Evolutionary conservation across 2,888 invertebrate species (phyloP), one percentile per base, ranked within the genome.

Genomic region (Chymomyza caudatula): DNA sequence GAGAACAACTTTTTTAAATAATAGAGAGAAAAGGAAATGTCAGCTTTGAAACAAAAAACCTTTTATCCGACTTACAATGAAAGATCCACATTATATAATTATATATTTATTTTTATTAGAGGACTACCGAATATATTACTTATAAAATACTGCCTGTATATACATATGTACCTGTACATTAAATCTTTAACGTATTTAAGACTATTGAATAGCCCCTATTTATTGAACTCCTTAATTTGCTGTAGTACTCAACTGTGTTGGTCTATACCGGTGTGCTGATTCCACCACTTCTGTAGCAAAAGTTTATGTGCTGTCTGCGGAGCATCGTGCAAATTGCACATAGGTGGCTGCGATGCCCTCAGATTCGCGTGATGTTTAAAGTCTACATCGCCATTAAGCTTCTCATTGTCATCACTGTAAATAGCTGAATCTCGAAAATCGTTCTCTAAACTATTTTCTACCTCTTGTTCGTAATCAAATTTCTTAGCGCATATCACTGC

Each of bases 371-470:
- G 82, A 1, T 77, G 69, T 6, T 83, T 80, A 3, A 76, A 29
- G n/a, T 85, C 73, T n/a, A 69, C 74, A 29, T 84, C 74, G 2
- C 65, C 63, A 44, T 76, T 80, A n/a, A 89, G 88, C 49, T 87
- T 87, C 47, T 90, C 90, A 54, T 88, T 90, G 73, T 91, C 91
- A 81, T 96, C 96, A 71, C 96, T 96, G 88, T 96, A 96, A 77
- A 96, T 94, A 71, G 96, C 96, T 59, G 95, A 95, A 88, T 96
- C 96, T 80, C 96, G 92, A 83, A 95, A 96, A 67, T 94, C 94
- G 37, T 92, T 92, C 65, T 93, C 93, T 62, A 92, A 88, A 42
- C 94, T 92, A 65, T 93, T 93, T 88, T 96, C 96, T 42, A 95
- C 91, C 0, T 94, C 93, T 75, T 94, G 93, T 87, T 96, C 96